These are phyloP conservation scores for Cynocephalus volans DNA, from an alignment of 2,113 vertebrate genomes.

Conservation along the genomic window DNA sequence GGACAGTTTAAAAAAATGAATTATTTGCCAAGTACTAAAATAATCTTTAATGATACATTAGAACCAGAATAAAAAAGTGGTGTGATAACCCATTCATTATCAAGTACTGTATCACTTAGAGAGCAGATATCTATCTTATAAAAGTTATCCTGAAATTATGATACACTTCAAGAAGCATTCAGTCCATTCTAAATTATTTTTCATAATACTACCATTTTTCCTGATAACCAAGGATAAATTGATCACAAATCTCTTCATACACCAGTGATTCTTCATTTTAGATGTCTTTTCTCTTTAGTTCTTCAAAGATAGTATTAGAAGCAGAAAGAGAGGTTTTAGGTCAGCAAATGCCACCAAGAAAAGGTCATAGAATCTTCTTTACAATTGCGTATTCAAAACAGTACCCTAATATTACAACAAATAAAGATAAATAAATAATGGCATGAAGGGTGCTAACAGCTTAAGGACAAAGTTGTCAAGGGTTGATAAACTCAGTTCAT, in stretches of 20 bases:
- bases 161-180: constrained; percentile 45
- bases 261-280: constrained; percentile 50
- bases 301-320: constrained; percentile 42
- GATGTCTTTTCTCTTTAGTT: constrained; percentile 28
- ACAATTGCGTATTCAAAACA: constrained; percentile 20
- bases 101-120: constrained; percentile 22
- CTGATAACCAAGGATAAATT: constrained; percentile 65
- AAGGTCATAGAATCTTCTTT: constrained; percentile 49
- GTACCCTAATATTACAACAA: constrained; percentile 32
- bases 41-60: constrained; percentile 20
- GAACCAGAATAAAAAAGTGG: not conserved
- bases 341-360: constrained; percentile 55
- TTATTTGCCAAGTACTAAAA: constrained; percentile 54
- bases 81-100: constrained; percentile 51
- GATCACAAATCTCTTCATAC: constrained; percentile 47
- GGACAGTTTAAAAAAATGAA: constrained; percentile 45
- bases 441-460: constrained; percentile 42
- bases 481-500: constrained; percentile 30
- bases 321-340: constrained; percentile 16
- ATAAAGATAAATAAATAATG: constrained; percentile 23
- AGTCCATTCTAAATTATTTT: constrained; percentile 58
- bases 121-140: constrained; percentile 46
- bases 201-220: constrained; percentile 47
- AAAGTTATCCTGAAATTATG: constrained; percentile 56
- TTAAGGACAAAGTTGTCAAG: constrained; percentile 36